Evolutionary conservation across 1,140 invertebrate genomes (phyloP).

Genomic region (Heliconius nattereri): DNA sequence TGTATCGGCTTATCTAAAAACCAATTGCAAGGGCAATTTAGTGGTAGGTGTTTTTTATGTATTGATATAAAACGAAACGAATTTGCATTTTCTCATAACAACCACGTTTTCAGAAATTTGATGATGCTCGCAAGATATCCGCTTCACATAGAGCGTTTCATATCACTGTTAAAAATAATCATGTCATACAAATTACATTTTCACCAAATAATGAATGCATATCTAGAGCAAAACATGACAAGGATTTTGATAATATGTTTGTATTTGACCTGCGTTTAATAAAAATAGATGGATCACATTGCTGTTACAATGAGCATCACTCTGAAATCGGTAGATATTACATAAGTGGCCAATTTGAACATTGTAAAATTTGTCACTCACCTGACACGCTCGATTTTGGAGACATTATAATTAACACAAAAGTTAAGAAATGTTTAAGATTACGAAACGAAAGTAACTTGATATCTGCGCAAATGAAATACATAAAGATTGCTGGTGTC

Average conservation of each 20-base stretch:
- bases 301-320: slow-evolving; percentile 67
- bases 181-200: slow-evolving; percentile 61
- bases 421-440: slow-evolving; percentile 53
- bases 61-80: background rate
- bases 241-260: slow-evolving; percentile 58
- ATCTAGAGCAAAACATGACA: slow-evolving; percentile 54
- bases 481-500: slow-evolving; percentile 56
- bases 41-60: slow-evolving; percentile 47
- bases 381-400: slow-evolving; percentile 65
- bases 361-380: slow-evolving; percentile 56
- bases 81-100: background rate
- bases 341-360: slow-evolving; percentile 68
- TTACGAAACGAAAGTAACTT: slow-evolving; percentile 62
- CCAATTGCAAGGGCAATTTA: slow-evolving; percentile 55
- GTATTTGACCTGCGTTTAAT: slow-evolving; percentile 69
- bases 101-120: slow-evolving; percentile 59
- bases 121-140: slow-evolving; percentile 66
- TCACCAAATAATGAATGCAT: slow-evolving; percentile 67
- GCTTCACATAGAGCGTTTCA: slow-evolving; percentile 67
- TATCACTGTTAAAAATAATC: slow-evolving; percentile 46
- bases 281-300: slow-evolving; percentile 58
- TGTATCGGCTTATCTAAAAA: slow-evolving; percentile 66
- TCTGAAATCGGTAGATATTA: slow-evolving; percentile 72
- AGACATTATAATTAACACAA: slow-evolving; percentile 56
- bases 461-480: slow-evolving; percentile 56